Conservation (phyloP, 2,888 invertebrate genomes). For the Vannuccia rotundouncinata region DNA sequence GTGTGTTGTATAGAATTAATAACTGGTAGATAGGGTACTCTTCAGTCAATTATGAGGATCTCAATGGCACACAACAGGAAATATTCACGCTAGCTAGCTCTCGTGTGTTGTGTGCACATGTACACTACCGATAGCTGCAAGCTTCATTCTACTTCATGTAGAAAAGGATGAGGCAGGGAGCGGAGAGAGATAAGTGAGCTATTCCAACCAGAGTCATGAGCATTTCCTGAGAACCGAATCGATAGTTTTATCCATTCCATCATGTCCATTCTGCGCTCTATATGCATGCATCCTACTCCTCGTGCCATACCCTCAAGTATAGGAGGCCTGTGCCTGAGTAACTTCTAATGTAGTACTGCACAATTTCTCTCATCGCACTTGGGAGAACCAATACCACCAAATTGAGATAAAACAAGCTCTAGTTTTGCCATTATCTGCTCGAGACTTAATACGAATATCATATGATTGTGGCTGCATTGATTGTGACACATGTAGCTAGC, state of each 20-base stretch:
- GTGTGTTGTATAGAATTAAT: too few species aligned
- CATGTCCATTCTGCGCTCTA: too few species aligned
- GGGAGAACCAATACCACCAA: neutral
- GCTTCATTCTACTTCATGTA: neutral
- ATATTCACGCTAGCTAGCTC: too few species aligned
- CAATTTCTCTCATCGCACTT: neutral
- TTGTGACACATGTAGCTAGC: neutral
- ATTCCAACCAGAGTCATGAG: conserved; percentile 11
- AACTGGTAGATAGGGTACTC: too few species aligned
- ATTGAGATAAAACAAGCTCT: neutral
- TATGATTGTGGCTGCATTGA: neutral
- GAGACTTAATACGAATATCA: neutral
- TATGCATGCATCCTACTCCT: too few species aligned
- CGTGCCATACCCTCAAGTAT: too few species aligned
- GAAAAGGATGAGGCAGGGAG: neutral
- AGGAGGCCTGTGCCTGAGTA: neutral
- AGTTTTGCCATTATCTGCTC: neutral
- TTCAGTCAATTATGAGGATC: too few species aligned
- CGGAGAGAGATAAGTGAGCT: neutral
- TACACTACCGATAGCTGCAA: neutral
- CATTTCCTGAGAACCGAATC: conserved; percentile 26
- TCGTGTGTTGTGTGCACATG: too few species aligned
- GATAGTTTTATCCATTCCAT: neutral
- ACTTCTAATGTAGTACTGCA: neutral
- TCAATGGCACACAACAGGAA: conserved; percentile 17